Evolutionary conservation across 2,113 vertebrate genomes (phyloP).

Genomic region (Aleadryas rufinucha): DNA sequence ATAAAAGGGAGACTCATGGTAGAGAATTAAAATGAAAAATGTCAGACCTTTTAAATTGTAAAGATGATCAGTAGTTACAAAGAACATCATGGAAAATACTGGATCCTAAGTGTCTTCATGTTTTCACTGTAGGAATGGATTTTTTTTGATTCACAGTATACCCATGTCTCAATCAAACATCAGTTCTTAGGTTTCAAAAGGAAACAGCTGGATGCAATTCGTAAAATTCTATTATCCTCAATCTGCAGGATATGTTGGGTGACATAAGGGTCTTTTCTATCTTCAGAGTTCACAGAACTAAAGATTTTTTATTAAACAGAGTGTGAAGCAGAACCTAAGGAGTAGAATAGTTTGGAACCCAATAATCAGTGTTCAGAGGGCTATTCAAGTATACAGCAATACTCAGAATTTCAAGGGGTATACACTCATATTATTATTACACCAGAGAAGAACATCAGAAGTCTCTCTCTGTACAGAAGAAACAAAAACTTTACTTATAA

Average conservation of each 20-base stretch:
- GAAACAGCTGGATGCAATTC: not conserved
- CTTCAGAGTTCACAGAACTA: not conserved
- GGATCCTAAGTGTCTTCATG: not conserved
- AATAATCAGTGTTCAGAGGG: fast-evolving
- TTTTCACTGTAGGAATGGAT: not conserved
- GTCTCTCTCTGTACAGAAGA: not conserved
- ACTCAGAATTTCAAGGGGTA: not conserved
- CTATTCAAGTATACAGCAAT: not conserved
- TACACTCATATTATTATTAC: not conserved
- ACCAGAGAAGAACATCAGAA: not conserved
- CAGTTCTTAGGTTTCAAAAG: not conserved
- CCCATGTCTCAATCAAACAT: not conserved
- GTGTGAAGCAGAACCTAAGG: not conserved
- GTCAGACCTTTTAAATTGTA: not conserved
- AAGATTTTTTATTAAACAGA: not conserved
- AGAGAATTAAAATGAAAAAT: not conserved
- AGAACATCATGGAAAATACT: not conserved
- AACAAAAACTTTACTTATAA: not conserved
- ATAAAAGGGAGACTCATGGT: not conserved
- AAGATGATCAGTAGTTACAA: not conserved
- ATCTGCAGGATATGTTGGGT: not conserved
- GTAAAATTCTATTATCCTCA: not conserved
- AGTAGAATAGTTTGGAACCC: not conserved
- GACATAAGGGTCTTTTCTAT: not conserved
- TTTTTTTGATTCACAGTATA: not conserved